Conservation (phyloP, 2,113 vertebrate species). For the Strigops habroptila region DNA sequence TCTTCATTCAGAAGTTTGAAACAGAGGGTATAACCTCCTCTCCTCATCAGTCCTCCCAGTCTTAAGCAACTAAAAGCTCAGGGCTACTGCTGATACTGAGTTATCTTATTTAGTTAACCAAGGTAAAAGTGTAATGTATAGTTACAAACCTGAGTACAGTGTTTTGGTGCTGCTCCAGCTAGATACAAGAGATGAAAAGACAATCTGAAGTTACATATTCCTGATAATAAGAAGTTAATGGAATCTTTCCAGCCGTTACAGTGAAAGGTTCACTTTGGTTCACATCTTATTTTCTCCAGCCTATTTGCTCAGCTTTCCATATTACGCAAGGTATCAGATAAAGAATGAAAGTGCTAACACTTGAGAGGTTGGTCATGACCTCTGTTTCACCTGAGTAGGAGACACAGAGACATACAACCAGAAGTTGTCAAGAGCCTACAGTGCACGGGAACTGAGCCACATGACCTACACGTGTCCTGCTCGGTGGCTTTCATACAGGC, state of each 20-base stretch:
- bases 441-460: background rate
- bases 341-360: background rate
- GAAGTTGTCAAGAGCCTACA: background rate
- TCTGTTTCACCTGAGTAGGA: background rate
- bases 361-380: background rate
- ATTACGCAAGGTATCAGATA: background rate
- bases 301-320: background rate
- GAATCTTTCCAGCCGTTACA: background rate
- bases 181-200: background rate
- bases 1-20: background rate
- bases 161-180: background rate
- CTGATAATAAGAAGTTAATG: background rate
- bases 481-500: background rate
- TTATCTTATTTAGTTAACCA: fast-evolving
- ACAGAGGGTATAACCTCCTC: background rate
- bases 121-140: background rate
- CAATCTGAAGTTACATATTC: background rate
- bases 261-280: background rate
- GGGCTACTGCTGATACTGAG: background rate
- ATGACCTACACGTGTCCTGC: background rate
- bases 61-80: background rate
- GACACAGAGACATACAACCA: background rate
- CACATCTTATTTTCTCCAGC: background rate
- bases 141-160: background rate
- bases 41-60: background rate